A percentile compares a stretch with the other conserved stretches of the same genome.
Evolutionary conservation across 2,113 vertebrate genomes (phyloP).

Genomic region (Notiomystis cincta): DNA sequence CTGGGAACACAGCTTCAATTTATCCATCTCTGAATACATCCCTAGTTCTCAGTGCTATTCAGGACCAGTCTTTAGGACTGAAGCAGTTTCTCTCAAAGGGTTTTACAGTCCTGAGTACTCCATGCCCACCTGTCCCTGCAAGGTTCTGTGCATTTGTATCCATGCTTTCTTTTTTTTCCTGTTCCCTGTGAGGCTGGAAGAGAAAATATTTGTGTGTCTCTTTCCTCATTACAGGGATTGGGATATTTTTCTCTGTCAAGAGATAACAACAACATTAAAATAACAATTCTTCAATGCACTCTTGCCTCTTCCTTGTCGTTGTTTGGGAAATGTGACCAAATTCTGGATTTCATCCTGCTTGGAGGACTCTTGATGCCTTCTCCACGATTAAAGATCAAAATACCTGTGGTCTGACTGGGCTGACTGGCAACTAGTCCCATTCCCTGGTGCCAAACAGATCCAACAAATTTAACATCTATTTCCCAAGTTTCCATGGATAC

Average conservation of each 20-base stretch:
- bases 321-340: neutral
- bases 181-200: neutral
- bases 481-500: slow-evolving; percentile 70
- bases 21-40: neutral
- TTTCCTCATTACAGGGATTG: neutral
- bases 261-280: neutral
- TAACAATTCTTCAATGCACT: neutral
- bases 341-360: neutral
- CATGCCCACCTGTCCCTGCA: fast-evolving
- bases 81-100: neutral
- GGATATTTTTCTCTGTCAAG: neutral
- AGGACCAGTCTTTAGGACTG: neutral
- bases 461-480: slow-evolving; percentile 51
- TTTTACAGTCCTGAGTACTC: neutral
- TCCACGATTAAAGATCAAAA: neutral
- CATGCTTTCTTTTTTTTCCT: neutral
- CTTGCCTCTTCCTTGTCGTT: neutral
- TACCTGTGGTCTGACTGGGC: neutral
- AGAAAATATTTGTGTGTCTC: neutral
- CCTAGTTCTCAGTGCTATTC: neutral
- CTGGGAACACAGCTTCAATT: neutral
- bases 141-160: neutral
- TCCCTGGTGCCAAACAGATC: slow-evolving; percentile 1
- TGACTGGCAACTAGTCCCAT: neutral
- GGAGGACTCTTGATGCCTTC: neutral